Base-by-base conservation (phyloP, 2,113 vertebrate species). In the Anseranas semipalmata region DNA sequence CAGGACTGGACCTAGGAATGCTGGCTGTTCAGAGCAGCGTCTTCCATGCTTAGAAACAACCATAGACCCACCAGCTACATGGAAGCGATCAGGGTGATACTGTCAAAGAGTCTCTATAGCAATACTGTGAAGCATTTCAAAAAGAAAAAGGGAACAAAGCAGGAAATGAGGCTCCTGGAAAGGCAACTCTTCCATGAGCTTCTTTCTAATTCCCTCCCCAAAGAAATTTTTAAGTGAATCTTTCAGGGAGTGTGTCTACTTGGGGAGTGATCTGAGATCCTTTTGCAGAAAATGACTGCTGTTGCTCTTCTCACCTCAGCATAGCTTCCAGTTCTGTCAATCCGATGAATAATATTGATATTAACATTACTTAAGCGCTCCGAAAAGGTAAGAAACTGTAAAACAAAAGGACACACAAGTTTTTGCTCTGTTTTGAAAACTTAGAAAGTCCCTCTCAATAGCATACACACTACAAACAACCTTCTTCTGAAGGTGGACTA, bases 341-440 rank as follows among this genome's bases (percentile, higher is more conserved):
- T 99, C 7, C 99, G 99, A 93, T 99, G 99, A 97, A 99, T 99
- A 79, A 99, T 98, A 96, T 99, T 97, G 0, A 99, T 99, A 93
- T 99, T 99, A 73, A 99, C 98, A 96, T 99, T 99, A 50, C 98
- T 98, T n/a, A 99, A 97, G 52, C 99, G 98, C 93, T 99, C 99
- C 4, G 99, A 99, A 96, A 99, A 99, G 9, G 99, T 99, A 81
- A 99, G 99, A 98, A 99, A 99, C 99, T 99, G 96, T 2, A 95
- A 92, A 93, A 71, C 22, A 89, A 90, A 77, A 95, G 41, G 33
- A 43, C 10, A 67, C 6, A 55, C 3, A 9, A 1, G 6, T 63
- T 59, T 79, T 66, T 14, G 53, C 24, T 74, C 19, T 24, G 0
- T 83, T 74, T 30, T 32, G 10, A 75, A 21, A 67, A 37, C 30